These are phyloP conservation scores for Camponotus fellah DNA, from an alignment of 2,888 invertebrate genomes.

Conservation along the genomic window DNA sequence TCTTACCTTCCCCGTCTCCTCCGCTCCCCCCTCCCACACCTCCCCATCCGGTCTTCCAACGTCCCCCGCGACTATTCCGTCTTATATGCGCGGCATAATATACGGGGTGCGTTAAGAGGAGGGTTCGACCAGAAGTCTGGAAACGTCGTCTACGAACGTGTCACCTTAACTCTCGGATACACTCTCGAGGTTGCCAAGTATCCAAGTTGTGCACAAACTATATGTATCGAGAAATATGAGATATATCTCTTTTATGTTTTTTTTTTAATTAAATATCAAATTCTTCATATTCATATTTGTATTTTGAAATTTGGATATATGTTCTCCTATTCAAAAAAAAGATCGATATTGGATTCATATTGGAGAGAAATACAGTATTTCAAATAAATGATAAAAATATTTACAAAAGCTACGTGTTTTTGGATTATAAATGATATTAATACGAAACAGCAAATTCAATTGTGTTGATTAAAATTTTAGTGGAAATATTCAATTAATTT, in stretches of 20 bases:
- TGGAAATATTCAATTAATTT: not conserved
- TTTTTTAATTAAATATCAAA: not conserved
- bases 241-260: too few relatives aligned
- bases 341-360: too few relatives aligned
- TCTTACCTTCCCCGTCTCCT: slow-evolving; percentile 23
- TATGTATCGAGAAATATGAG: not conserved
- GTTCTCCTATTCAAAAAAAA: not conserved
- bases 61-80: slow-evolving; percentile 28
- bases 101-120: slow-evolving; percentile 36
- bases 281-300: not conserved
- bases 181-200: not conserved
- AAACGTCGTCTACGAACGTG: slow-evolving; percentile 32
- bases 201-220: not conserved
- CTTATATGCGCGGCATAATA: slow-evolving; percentile 35
- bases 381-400: not conserved
- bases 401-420: not conserved
- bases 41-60: not conserved
- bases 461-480: not conserved
- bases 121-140: slow-evolving; percentile 11
- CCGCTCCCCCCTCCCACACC: not conserved
- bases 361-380: not conserved
- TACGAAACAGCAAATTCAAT: not conserved
- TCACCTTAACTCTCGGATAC: slow-evolving; percentile 1
- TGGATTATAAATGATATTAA: not conserved
- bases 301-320: not conserved